Percentiles rank a stretch among this genome's conserved stretches.
These are phyloP conservation scores for Drosophila demipolita DNA, from an alignment of 2,888 invertebrate species.

Conservation along the genomic window DNA sequence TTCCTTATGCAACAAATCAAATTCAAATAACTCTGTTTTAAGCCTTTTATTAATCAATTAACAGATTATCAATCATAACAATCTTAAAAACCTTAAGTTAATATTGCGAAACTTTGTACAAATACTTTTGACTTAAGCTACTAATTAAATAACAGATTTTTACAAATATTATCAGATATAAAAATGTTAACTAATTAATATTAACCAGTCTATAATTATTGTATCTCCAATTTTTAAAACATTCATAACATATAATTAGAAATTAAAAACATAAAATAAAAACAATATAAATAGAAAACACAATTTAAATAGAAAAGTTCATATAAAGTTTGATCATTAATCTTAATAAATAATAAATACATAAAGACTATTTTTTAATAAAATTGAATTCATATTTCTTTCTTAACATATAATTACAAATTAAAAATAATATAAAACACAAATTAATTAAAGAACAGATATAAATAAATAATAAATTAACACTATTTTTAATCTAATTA, in stretches of 20 bases:
- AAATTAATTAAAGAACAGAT: too few relatives aligned
- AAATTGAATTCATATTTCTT: too few relatives aligned
- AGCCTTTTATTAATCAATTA: not conserved
- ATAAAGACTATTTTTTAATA: not conserved
- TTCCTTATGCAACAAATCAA: not conserved
- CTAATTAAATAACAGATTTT: not conserved
- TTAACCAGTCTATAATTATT: not conserved
- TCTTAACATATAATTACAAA: too few relatives aligned
- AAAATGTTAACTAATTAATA: not conserved
- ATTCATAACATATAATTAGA: not conserved
- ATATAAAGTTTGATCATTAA: too few relatives aligned
- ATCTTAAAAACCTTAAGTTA: not conserved
- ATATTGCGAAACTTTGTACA: not conserved
- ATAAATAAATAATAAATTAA: too few relatives aligned
- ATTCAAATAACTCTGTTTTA: not conserved
- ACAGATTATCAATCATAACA: not conserved
- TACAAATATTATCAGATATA: not conserved
- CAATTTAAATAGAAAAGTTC: not conserved
- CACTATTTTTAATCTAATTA: too few relatives aligned
- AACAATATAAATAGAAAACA: not conserved
- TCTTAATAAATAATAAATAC: too few relatives aligned
- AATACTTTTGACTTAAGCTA: not conserved
- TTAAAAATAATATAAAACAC: too few relatives aligned
- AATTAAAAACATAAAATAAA: not conserved
- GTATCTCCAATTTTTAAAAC: not conserved